Percentiles rank a stretch among this genome's conserved stretches.
Evolutionary conservation across 2,888 invertebrate genomes (phyloP).

Genomic region (Globia sparganii): DNA sequence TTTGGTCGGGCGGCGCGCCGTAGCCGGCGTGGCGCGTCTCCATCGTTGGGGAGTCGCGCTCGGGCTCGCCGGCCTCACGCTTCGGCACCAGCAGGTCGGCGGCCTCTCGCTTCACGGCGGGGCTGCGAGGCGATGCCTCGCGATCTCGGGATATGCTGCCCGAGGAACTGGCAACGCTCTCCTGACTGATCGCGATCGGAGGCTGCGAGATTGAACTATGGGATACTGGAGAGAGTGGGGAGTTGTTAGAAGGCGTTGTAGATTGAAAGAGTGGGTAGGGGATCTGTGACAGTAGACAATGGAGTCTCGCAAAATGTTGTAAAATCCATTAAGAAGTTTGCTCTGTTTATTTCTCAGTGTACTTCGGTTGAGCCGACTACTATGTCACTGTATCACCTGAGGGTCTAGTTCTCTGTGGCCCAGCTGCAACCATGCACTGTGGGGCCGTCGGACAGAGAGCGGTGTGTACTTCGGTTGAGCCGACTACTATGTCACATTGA

Average conservation of each 20-base stretch:
- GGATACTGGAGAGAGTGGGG: conserved; percentile 38
- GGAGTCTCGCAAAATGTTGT: background rate
- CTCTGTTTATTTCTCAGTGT: background rate
- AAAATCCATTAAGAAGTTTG: background rate
- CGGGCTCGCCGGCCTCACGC: conserved; percentile 91
- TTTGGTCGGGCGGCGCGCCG: conserved; percentile 92
- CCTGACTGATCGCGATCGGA: conserved; percentile 54
- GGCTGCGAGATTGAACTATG: conserved; percentile 67
- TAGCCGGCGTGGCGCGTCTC: conserved; percentile 92
- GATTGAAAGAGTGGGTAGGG: background rate
- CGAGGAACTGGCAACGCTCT: conserved; percentile 64
- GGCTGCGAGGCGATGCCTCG: conserved; percentile 84
- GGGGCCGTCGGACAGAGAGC: conserved; percentile 98
- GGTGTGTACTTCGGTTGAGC: conserved; percentile 99
- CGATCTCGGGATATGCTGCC: conserved; percentile 73
- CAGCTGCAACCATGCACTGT: conserved; percentile 95
- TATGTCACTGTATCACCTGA: conserved; percentile 69
- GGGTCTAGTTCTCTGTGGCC: conserved; percentile 91
- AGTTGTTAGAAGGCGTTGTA: background rate
- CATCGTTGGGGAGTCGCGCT: conserved; percentile 94
- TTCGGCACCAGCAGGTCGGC: conserved; percentile 92
- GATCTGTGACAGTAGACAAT: background rate
- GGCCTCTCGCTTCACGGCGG: conserved; percentile 87
- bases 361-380: conserved; percentile 91
- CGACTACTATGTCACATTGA: conserved; percentile 90